A percentile compares a stretch with the other conserved stretches of the same genome.
Conservation (phyloP, 2,113 vertebrate species). For the Bettongia penicillata region DNA sequence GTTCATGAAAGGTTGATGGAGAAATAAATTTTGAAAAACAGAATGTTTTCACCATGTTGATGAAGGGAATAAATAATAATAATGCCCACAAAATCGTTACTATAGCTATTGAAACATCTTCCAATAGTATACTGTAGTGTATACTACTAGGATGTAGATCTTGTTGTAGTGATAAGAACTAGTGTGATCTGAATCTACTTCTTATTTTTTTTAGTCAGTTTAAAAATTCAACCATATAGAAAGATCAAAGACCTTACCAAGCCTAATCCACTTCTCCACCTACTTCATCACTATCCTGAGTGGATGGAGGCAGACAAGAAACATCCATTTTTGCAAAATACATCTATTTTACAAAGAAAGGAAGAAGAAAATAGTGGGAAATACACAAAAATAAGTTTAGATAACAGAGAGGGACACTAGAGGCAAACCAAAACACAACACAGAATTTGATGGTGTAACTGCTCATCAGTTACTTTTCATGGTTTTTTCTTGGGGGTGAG, state of each 20-base stretch:
- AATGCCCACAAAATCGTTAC: not conserved
- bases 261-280: constrained; percentile 57
- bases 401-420: constrained; percentile 20
- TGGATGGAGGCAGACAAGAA: not conserved
- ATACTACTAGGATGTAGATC: not conserved
- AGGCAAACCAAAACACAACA: constrained; percentile 46
- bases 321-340: not conserved
- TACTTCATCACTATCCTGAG: constrained; percentile 24
- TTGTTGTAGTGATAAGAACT: not conserved
- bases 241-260: constrained; percentile 45
- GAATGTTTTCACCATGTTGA: not conserved
- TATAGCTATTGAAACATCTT: not conserved
- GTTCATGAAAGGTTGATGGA: not conserved
- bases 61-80: not conserved
- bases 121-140: not conserved
- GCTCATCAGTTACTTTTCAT: not conserved
- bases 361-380: not conserved
- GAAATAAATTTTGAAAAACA: not conserved
- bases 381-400: constrained; percentile 60
- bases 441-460: not conserved
- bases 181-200: not conserved
- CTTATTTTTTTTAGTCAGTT: constrained; percentile 60
- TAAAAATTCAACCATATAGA: constrained; percentile 75
- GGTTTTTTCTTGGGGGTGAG: not conserved
- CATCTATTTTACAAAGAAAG: constrained; percentile 56